phyloP scores from a whole-genome alignment of 2,113 vertebrate genomes.

The Gymnocephalus cernua region DNA sequence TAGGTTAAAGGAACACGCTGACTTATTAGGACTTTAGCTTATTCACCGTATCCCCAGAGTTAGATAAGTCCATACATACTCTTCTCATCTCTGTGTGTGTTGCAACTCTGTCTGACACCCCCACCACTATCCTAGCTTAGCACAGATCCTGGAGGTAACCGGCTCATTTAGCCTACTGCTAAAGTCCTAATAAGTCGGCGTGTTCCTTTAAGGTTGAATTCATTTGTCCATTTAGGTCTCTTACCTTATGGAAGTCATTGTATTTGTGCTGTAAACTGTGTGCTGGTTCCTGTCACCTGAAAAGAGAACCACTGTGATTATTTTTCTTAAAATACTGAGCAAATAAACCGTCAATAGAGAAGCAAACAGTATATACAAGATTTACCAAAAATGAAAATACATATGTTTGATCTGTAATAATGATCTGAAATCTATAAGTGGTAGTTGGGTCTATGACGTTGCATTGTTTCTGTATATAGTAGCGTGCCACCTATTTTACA shows the following conservation, averaged over 20 bases:
- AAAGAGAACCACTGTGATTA: neutral
- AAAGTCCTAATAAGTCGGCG: too few species aligned
- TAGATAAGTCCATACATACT: too few species aligned
- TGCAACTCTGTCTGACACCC: too few species aligned
- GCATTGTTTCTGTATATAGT: neutral
- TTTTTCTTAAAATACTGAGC: neutral
- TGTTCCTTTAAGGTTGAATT: neutral
- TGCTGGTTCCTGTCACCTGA: neutral
- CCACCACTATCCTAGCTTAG: too few species aligned
- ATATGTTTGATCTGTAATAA: neutral
- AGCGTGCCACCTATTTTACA: neutral
- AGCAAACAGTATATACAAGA: too few species aligned
- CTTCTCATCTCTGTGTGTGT: too few species aligned
- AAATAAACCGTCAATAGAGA: neutral
- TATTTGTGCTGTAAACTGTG: neutral
- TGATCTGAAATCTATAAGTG: neutral
- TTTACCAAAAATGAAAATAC: too few species aligned
- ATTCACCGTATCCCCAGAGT: too few species aligned
- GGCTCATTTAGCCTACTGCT: too few species aligned
- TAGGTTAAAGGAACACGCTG: too few species aligned
- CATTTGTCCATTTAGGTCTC: neutral
- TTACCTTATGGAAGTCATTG: neutral
- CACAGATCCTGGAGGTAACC: too few species aligned
- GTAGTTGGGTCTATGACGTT: neutral
- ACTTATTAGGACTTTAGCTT: too few species aligned